A percentile compares a stretch with the other conserved stretches of the same genome.
Conservation (phyloP, 2,888 invertebrate species). For the Andrena praecox region DNA sequence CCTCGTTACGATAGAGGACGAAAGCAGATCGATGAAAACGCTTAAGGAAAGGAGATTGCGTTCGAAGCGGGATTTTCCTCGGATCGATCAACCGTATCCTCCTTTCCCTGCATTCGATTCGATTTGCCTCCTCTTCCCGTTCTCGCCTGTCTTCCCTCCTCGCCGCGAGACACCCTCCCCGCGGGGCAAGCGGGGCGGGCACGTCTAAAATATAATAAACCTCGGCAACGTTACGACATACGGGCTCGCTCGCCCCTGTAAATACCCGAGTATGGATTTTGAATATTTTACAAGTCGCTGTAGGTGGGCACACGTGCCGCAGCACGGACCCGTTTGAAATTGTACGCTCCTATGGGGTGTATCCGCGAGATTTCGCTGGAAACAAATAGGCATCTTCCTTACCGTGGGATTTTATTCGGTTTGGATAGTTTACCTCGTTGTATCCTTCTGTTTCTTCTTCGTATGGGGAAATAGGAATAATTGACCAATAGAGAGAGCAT, state of each 20-base stretch:
- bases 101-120: constrained; percentile 33
- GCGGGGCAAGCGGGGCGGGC: constrained; percentile 47
- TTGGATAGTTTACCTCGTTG: no score
- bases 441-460: no score
- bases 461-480: no score
- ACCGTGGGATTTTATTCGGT: no score
- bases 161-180: constrained; percentile 43
- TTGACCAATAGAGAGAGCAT: no score
- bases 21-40: constrained; percentile 8
- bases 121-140: constrained; percentile 23
- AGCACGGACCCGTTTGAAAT: constrained; percentile 45
- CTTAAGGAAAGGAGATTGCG: constrained; percentile 38
- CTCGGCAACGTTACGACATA: constrained; percentile 60
- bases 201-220: constrained; percentile 75
- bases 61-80: constrained; percentile 27
- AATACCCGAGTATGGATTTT: constrained; percentile 73
- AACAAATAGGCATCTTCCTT: neutral
- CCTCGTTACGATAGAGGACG: neutral
- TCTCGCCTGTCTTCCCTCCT: constrained; percentile 5
- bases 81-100: constrained; percentile 40
- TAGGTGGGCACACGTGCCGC: constrained; percentile 44
- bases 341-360: constrained; percentile 11
- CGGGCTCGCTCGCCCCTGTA: constrained; percentile 66
- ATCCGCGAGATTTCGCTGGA: neutral
- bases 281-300: constrained; percentile 70